A percentile compares a stretch with the other conserved stretches of the same genome.
Conservation (phyloP, 2,797 vertebrate genomes). For the Spondyliosoma cantharus region DNA sequence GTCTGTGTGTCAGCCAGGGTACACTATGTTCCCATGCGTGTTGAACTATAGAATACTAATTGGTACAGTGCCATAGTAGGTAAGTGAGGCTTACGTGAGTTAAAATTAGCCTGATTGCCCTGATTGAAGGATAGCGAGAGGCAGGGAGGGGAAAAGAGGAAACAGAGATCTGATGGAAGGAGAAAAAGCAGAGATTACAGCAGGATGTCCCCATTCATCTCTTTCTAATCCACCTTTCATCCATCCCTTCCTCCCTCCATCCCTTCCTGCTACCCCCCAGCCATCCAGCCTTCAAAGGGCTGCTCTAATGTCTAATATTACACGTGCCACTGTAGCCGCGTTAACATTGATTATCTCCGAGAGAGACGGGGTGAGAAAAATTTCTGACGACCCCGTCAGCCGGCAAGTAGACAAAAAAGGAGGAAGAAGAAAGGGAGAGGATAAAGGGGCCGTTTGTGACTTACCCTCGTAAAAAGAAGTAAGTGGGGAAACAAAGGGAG, state of each 20-base stretch:
- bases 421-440: constrained; percentile 30
- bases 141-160: constrained; percentile 25
- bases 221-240: constrained; percentile 81
- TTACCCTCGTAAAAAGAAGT: constrained; percentile 16
- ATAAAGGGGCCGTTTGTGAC: constrained; percentile 36
- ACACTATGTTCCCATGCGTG: constrained; percentile 54
- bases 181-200: constrained; percentile 74
- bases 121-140: constrained; percentile 49
- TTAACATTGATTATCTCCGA: constrained; percentile 71
- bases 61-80: constrained; percentile 38
- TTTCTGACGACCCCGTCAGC: constrained; percentile 42
- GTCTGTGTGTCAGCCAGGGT: constrained; percentile 28
- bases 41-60: constrained; percentile 49
- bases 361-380: constrained; percentile 51
- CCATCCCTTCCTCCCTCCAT: constrained; percentile 66
- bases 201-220: constrained; percentile 82
- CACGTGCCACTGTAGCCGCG: constrained; percentile 62
- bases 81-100: constrained; percentile 44
- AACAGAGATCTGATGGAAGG: constrained; percentile 45
- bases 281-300: constrained; percentile 72
- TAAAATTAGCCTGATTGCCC: constrained; percentile 62
- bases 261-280: constrained; percentile 62
- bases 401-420: constrained; percentile 7
- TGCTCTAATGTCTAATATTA: constrained; percentile 76
- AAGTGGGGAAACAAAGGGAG: constrained; percentile 18